These are phyloP conservation scores for Pterostichus niger DNA, from an alignment of 2,888 invertebrate genomes.

Conservation along the genomic window DNA sequence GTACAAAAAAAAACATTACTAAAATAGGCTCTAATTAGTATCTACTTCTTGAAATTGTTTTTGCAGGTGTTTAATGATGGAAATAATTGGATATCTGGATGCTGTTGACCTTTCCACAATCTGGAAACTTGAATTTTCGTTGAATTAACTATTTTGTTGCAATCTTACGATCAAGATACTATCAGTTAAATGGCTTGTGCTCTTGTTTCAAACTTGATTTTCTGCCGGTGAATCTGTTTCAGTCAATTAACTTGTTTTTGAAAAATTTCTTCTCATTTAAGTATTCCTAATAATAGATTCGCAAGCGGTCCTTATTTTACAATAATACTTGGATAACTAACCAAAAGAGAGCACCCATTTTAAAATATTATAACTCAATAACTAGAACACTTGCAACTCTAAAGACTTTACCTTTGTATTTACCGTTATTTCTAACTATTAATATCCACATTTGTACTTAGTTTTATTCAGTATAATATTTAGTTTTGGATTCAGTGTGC, in stretches of 20 bases:
- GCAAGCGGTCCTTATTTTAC: no score
- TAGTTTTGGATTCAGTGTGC: no score
- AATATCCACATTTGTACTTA: no score
- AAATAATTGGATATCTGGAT: conserved; percentile 44
- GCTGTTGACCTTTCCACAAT: conserved; percentile 41
- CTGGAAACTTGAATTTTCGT: conserved; percentile 7
- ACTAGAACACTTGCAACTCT: no score
- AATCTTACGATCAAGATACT: not conserved
- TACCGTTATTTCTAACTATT: no score
- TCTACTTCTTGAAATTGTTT: conserved; percentile 16
- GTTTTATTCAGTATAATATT: no score
- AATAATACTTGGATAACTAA: no score
- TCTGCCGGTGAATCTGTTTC: conserved; percentile 4
- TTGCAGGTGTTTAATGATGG: conserved; percentile 41
- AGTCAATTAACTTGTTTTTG: conserved; percentile 17
- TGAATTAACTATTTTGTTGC: not conserved
- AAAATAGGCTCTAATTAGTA: conserved; percentile 24
- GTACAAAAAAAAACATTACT: not conserved
- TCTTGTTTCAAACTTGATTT: not conserved
- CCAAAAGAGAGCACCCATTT: no score
- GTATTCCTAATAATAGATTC: not conserved
- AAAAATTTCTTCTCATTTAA: conserved; percentile 10
- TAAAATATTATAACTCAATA: no score
- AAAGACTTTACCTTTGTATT: no score
- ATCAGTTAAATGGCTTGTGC: conserved; percentile 13